phyloP scores from a whole-genome alignment of 1,140 invertebrate genomes.

The Pseudomyrmex pallidus region DNA sequence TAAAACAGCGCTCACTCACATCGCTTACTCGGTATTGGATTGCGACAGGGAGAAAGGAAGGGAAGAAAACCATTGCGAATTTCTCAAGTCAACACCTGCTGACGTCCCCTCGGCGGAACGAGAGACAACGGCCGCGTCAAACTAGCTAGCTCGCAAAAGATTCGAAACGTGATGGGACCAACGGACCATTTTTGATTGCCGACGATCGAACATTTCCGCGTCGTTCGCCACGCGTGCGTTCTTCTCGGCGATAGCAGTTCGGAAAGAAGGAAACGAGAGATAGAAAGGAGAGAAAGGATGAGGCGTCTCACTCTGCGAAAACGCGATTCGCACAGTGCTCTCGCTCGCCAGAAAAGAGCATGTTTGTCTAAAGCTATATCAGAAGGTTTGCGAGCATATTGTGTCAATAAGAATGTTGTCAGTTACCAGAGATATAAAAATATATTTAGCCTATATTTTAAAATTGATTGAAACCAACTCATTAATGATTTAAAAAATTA shows the following conservation, averaged over 20 bases:
- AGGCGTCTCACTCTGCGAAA: not conserved
- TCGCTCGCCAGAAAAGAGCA: not conserved
- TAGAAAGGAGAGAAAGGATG: not conserved
- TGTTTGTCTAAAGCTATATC: not conserved
- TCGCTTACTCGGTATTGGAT: slow-evolving; percentile 69
- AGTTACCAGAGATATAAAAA: not conserved
- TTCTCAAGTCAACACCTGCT: slow-evolving; percentile 46
- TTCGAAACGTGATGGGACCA: slow-evolving; percentile 5
- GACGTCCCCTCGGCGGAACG: not conserved
- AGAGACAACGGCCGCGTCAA: slow-evolving; percentile 20
- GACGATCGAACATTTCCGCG: slow-evolving; percentile 10
- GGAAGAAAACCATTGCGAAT: slow-evolving; percentile 11
- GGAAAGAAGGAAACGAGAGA: not conserved
- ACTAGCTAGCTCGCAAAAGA: slow-evolving; percentile 29
- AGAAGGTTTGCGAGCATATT: not conserved
- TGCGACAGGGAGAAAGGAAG: not conserved
- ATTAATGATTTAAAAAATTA: too few relatives aligned
- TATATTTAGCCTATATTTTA: not conserved
- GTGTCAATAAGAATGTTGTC: not conserved
- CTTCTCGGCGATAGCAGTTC: not conserved
- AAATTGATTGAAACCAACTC: not conserved
- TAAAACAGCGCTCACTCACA: slow-evolving; percentile 61
- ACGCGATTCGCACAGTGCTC: not conserved
- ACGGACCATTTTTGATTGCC: slow-evolving; percentile 33
- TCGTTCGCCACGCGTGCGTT: slow-evolving; percentile 22